Percentiles rank a stretch among this genome's conserved stretches.
These are phyloP conservation scores for Rhodeus uyekii DNA, from an alignment of 2,797 vertebrate genomes.

Conservation along the genomic window DNA sequence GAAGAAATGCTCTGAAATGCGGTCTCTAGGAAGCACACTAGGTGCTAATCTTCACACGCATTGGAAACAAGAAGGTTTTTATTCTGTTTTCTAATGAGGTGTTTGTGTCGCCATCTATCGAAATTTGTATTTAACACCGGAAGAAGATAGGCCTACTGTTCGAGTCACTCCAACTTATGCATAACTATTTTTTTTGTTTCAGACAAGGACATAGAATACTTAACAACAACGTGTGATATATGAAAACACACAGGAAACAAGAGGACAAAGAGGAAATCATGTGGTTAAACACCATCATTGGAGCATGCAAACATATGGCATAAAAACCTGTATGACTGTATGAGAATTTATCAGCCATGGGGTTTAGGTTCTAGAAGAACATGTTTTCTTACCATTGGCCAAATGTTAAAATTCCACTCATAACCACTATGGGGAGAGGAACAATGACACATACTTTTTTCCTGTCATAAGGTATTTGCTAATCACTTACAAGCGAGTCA, in stretches of 20 bases:
- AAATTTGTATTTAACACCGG: not conserved
- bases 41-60: not conserved
- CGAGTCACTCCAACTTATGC: not conserved
- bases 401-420: not conserved
- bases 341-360: not conserved
- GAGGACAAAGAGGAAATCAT: not conserved
- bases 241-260: not conserved
- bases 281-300: not conserved
- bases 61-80: not conserved
- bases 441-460: not conserved
- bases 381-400: not conserved
- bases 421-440: not conserved
- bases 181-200: not conserved
- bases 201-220: not conserved
- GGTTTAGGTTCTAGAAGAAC: not conserved
- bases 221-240: not conserved
- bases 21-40: not conserved
- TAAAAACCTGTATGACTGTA: not conserved
- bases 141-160: not conserved
- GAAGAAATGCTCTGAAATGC: not conserved
- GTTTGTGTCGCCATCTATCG: slow-evolving; percentile 3
- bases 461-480: not conserved
- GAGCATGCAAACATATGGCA: not conserved
- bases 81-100: not conserved
- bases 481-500: not conserved